These are phyloP conservation scores for Myxocyprinus asiaticus DNA, from an alignment of 2,113 vertebrate species.

Conservation along the genomic window DNA sequence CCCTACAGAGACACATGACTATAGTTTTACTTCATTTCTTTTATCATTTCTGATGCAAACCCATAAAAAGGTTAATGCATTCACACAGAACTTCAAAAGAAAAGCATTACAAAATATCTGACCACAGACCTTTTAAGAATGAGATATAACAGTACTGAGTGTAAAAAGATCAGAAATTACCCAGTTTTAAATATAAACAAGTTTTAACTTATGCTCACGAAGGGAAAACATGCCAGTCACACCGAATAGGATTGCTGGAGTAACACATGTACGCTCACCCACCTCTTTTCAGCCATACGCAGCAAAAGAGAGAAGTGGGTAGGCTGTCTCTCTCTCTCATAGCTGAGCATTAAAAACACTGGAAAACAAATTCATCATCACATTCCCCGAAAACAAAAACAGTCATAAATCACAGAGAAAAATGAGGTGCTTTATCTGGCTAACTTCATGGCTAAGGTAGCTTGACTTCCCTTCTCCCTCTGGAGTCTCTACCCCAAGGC, in stretches of 20 bases:
- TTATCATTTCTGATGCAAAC: neutral
- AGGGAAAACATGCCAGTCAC: constrained; percentile 30
- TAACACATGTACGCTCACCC: constrained; percentile 49
- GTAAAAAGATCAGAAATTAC: neutral
- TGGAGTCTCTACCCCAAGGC: constrained; percentile 59
- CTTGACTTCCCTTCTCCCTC: constrained; percentile 68
- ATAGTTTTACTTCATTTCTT: neutral
- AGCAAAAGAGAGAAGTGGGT: constrained; percentile 27
- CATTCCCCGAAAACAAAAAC: constrained; percentile 69
- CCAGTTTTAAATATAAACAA: constrained; percentile 22
- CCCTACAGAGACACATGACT: neutral
- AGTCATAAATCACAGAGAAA: constrained; percentile 76
- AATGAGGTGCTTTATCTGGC: constrained; percentile 73
- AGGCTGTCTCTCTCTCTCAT: neutral
- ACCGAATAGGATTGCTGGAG: neutral
- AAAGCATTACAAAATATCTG: neutral
- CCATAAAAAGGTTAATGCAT: constrained; percentile 37
- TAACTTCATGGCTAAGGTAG: constrained; percentile 76
- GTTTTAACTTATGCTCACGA: constrained; percentile 44
- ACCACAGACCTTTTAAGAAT: neutral
- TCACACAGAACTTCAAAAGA: constrained; percentile 19
- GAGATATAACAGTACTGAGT: constrained; percentile 8
- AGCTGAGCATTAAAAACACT: constrained; percentile 60
- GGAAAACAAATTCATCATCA: constrained; percentile 71
- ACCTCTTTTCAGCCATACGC: constrained; percentile 49